Evolutionary conservation across 2,888 invertebrate species (phyloP).

Genomic region (Zygogramma bicolorata): DNA sequence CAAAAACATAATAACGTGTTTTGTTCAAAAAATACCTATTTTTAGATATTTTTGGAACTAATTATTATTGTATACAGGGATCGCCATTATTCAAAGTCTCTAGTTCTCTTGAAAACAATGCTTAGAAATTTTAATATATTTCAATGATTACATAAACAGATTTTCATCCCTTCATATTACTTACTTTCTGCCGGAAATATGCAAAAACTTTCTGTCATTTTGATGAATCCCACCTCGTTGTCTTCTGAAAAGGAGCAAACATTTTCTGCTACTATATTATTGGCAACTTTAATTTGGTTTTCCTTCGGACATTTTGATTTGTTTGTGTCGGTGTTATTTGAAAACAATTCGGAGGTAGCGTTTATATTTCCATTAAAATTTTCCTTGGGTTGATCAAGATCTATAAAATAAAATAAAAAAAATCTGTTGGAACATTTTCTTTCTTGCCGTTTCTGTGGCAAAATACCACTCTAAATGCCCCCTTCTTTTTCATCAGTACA

Average conservation of each 20-base stretch:
- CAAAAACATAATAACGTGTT: background rate
- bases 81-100: background rate
- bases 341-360: background rate
- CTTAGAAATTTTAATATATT: background rate
- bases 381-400: background rate
- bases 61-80: background rate
- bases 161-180: background rate
- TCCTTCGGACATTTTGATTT: background rate
- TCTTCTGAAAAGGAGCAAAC: background rate
- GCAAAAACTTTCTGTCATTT: background rate
- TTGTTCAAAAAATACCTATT: background rate
- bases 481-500: no score
- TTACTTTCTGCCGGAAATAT: background rate
- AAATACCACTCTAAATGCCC: no score
- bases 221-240: background rate
- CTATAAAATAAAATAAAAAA: background rate
- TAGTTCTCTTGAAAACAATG: background rate
- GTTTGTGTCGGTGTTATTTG: background rate
- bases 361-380: background rate
- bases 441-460: no score
- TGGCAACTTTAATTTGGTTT: background rate
- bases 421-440: background rate
- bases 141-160: background rate
- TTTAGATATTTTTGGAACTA: background rate
- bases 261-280: background rate